Conservation (phyloP, 1,140 invertebrate species). For the Vanessa atalanta region DNA sequence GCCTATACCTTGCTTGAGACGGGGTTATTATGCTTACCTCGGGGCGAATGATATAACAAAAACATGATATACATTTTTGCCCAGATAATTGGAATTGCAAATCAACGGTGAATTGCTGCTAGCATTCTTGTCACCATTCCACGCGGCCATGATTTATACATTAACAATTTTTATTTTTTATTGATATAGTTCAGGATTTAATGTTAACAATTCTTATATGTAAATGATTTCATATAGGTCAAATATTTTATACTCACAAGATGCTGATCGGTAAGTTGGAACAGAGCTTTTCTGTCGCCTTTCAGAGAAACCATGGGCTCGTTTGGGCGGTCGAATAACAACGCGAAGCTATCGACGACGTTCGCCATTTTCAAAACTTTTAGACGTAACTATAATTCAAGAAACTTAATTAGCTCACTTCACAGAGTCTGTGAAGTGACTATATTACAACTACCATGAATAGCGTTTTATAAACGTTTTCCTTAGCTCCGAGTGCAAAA, state of each 20-base stretch:
- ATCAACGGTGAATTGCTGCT: too few species aligned
- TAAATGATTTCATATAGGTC: background rate
- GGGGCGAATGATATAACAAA: too few species aligned
- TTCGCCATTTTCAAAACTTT: constrained; percentile 47
- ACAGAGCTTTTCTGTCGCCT: constrained; percentile 65
- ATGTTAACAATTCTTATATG: too few species aligned
- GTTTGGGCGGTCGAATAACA: constrained; percentile 75
- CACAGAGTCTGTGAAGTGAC: constrained; percentile 47
- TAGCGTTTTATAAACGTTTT: background rate
- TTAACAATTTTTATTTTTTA: too few species aligned
- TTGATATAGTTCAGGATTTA: too few species aligned
- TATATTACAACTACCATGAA: background rate
- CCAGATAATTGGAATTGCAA: too few species aligned
- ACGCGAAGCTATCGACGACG: constrained; percentile 50
- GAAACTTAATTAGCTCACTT: constrained; percentile 34
- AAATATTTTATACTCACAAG: constrained; percentile 60
- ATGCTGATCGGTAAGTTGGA: constrained; percentile 63
- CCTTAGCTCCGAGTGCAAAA: constrained; percentile 26
- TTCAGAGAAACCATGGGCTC: constrained; percentile 76
- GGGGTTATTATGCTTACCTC: too few species aligned
- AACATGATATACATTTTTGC: too few species aligned
- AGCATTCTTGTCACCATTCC: too few species aligned
- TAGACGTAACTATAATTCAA: background rate
- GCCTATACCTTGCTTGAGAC: too few species aligned
- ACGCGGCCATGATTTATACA: too few species aligned